A percentile compares a stretch with the other conserved stretches of the same genome.
Conservation (phyloP, 1,140 invertebrate genomes). For the Papilio polytes region DNA sequence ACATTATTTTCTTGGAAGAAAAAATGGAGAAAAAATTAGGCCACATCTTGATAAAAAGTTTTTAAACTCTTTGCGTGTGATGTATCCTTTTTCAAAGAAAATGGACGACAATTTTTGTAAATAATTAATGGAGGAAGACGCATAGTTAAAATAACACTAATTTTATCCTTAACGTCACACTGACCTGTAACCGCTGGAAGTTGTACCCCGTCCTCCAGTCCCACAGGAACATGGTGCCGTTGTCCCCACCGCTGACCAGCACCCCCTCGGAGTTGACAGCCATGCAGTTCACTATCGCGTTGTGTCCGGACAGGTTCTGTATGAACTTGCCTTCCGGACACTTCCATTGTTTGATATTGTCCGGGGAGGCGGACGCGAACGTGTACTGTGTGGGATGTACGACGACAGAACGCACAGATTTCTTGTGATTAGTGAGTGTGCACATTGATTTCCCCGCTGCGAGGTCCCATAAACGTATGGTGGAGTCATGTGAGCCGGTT, state of each 20-base stretch:
- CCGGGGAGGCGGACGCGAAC: conserved; percentile 98
- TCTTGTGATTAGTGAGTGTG: conserved; percentile 99
- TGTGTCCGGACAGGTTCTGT: conserved; percentile 98
- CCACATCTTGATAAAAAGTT: too few species aligned
- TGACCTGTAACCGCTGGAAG: conserved; percentile 93
- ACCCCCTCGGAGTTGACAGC: conserved; percentile 97
- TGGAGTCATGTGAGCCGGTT: conserved; percentile 93
- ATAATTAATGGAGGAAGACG: too few species aligned
- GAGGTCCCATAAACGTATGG: conserved; percentile 98
- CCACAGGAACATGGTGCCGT: conserved; percentile 99
- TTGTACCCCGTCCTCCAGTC: conserved; percentile 99
- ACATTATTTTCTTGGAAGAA: too few species aligned
- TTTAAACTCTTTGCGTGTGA: too few species aligned
- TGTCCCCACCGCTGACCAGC: conserved; percentile 98
- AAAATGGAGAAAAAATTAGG: too few species aligned
- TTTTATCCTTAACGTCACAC: conserved; percentile 6
- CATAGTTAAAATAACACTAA: too few species aligned
- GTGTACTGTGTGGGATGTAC: conserved; percentile 97
- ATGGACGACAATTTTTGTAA: too few species aligned
- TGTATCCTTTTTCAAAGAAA: too few species aligned
- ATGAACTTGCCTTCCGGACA: conserved; percentile 92
- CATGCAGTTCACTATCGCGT: conserved; percentile 98
- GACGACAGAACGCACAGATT: conserved; percentile 96
- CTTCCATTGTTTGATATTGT: conserved; percentile 99
- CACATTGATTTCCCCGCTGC: conserved; percentile 97